Conservation (phyloP, 2,113 vertebrate species). For the Zosterops borbonicus region DNA sequence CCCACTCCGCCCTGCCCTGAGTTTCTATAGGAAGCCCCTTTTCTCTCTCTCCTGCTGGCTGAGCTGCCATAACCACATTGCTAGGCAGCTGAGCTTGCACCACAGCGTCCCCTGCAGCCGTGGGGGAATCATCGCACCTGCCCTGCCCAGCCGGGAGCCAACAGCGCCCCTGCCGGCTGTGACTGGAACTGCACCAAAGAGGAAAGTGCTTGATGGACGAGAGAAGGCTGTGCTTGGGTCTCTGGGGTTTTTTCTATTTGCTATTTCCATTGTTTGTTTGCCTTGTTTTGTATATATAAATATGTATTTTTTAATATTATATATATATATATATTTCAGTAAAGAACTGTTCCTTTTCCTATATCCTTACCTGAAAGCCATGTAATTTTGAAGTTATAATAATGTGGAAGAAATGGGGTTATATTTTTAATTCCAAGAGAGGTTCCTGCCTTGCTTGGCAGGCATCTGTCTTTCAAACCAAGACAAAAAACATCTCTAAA, state of each 20-base stretch:
- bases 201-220: accelerated
- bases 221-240: background rate
- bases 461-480: background rate
- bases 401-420: background rate
- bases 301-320: too few species aligned
- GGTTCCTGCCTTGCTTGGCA: background rate
- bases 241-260: background rate
- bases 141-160: background rate
- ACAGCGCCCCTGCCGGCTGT: background rate
- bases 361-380: background rate
- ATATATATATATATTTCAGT: background rate
- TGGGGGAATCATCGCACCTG: background rate
- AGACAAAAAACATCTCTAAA: background rate
- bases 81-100: accelerated
- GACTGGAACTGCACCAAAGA: accelerated
- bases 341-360: background rate
- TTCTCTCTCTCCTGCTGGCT: too few species aligned
- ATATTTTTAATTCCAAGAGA: background rate
- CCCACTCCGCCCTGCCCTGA: accelerated
- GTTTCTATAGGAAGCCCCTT: background rate
- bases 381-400: background rate
- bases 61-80: accelerated
- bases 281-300: background rate
- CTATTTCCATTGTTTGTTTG: background rate
- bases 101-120: background rate